Percentiles rank a stretch among this genome's conserved stretches.
Conservation (phyloP, 2,888 invertebrate genomes). For the Dicranocentrus wangi region DNA sequence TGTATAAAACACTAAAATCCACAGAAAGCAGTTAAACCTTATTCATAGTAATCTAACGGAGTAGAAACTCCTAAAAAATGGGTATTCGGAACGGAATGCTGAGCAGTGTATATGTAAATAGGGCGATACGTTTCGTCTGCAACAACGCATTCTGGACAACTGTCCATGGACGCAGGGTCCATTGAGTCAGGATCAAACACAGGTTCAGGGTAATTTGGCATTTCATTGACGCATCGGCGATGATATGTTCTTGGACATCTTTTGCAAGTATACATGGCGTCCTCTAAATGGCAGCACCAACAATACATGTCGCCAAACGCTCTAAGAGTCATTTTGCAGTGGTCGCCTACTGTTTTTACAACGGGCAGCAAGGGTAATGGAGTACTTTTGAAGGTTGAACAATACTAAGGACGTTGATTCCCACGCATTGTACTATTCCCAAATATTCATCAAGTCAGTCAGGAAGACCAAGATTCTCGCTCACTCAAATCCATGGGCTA, state of each 20-base stretch:
- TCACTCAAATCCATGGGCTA: too few relatives aligned
- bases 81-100: too few relatives aligned
- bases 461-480: too few relatives aligned
- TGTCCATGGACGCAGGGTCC: constrained; percentile 56
- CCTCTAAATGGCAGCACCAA: constrained; percentile 61
- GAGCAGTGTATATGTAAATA: too few relatives aligned
- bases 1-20: constrained; percentile 36
- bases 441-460: too few relatives aligned
- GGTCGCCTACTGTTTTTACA: not conserved
- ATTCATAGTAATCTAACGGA: too few relatives aligned
- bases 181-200: constrained; percentile 51
- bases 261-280: constrained; percentile 56
- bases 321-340: constrained; percentile 39
- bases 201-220: constrained; percentile 61
- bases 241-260: constrained; percentile 55
- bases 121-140: constrained; percentile 56
- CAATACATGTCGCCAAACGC: constrained; percentile 55
- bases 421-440: too few relatives aligned
- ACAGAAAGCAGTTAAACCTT: too few relatives aligned
- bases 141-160: constrained; percentile 57
- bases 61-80: too few relatives aligned
- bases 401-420: too few relatives aligned
- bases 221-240: constrained; percentile 54
- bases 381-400: too few relatives aligned
- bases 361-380: not conserved